These are phyloP conservation scores for Dromococcyx pavoninus DNA, from an alignment of 2,797 vertebrate species.

Conservation along the genomic window DNA sequence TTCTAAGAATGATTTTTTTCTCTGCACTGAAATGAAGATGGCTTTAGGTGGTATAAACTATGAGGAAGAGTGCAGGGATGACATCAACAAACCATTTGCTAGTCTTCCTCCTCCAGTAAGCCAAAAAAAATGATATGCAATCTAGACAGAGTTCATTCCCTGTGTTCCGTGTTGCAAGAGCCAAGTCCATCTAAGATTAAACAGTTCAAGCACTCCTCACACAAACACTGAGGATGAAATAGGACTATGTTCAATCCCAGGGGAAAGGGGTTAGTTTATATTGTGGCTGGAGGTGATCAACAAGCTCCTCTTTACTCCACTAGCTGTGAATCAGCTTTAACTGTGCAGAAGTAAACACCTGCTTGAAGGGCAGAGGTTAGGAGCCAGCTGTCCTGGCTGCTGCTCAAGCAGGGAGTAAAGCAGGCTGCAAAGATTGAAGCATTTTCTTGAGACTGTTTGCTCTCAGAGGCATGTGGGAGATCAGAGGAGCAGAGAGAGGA, in stretches of 20 bases:
- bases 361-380: not conserved
- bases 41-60: not conserved
- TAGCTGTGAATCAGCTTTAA: not conserved
- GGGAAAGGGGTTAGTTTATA: not conserved
- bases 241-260: not conserved
- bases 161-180: rapidly evolving
- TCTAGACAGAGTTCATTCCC: not conserved
- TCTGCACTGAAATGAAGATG: not conserved
- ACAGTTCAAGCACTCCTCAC: not conserved
- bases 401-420: slow-evolving; percentile 12
- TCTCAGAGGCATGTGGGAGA: not conserved
- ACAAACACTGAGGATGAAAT: not conserved
- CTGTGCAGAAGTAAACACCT: not conserved
- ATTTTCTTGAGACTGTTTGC: not conserved
- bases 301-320: not conserved
- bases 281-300: not conserved
- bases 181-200: not conserved
- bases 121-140: not conserved
- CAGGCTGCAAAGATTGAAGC: not conserved
- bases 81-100: not conserved
- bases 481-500: not conserved
- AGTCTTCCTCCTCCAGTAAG: not conserved
- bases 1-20: not conserved
- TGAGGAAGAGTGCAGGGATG: not conserved
- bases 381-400: slow-evolving; percentile 36